Conservation (phyloP, 1,140 invertebrate genomes). For the Fopius arisanus region DNA sequence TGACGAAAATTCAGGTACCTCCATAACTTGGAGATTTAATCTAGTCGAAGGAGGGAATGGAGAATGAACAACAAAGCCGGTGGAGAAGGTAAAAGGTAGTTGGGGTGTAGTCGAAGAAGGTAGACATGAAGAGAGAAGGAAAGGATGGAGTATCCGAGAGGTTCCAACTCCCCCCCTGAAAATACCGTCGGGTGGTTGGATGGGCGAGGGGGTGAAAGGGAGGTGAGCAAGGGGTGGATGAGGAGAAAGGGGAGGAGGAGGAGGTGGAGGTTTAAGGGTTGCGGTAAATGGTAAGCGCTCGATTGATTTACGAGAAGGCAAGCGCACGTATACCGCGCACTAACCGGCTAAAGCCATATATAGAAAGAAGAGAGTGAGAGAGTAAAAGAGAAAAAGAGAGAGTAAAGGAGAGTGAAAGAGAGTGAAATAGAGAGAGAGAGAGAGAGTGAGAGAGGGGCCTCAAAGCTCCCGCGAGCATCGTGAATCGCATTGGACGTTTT, state of each 20-base stretch:
- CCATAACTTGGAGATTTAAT: slow-evolving; percentile 2
- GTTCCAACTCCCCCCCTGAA: not conserved
- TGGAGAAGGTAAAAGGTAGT: not conserved
- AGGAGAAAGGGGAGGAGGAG: not conserved
- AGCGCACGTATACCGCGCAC: slow-evolving; percentile 6
- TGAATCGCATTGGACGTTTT: slow-evolving; percentile 20
- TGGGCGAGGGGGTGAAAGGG: no score
- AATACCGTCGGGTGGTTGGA: not conserved
- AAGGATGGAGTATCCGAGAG: not conserved
- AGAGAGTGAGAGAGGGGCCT: not conserved
- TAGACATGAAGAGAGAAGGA: not conserved
- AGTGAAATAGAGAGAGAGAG: slow-evolving; percentile 7
- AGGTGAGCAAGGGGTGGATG: no score
- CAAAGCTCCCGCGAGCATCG: slow-evolving; percentile 14
- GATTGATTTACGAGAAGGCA: slow-evolving; percentile 36
- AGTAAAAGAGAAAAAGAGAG: slow-evolving; percentile 13
- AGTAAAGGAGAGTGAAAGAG: slow-evolving; percentile 12
- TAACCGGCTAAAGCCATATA: not conserved
- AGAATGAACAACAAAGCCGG: slow-evolving; percentile 7
- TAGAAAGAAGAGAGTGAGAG: not conserved
- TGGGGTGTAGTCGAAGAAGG: not conserved
- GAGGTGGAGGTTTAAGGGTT: slow-evolving; percentile 33
- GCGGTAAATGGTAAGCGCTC: slow-evolving; percentile 34
- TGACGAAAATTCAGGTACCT: slow-evolving; percentile 3
- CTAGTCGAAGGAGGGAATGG: not conserved